These are phyloP conservation scores for Rhineura floridana DNA, from an alignment of 2,113 vertebrate genomes.

Conservation along the genomic window DNA sequence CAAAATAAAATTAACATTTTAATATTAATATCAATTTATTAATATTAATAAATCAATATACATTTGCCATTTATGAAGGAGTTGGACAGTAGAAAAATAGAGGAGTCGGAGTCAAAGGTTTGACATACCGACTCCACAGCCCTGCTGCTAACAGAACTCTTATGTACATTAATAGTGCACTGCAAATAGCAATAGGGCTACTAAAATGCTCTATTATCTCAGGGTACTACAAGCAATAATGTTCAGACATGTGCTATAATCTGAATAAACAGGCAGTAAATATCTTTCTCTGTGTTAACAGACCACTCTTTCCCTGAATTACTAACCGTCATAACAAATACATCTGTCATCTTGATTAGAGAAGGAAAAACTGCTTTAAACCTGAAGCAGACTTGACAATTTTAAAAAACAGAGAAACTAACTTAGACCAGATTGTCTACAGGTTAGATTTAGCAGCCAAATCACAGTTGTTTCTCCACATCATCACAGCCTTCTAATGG, in stretches of 20 bases:
- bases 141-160: neutral
- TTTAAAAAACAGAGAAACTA: neutral
- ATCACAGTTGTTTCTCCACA: neutral
- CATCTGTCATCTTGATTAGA: neutral
- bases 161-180: neutral
- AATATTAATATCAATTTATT: no score
- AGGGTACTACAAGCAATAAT: neutral
- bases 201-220: neutral
- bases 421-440: no score
- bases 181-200: neutral
- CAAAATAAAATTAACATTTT: no score
- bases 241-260: neutral
- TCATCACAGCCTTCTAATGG: neutral
- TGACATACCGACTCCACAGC: no score
- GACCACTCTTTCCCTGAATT: neutral
- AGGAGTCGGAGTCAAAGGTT: no score
- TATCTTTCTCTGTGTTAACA: neutral
- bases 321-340: neutral
- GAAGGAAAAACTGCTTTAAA: neutral
- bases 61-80: no score
- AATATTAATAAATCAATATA: no score
- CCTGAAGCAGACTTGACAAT: neutral
- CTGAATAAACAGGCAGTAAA: neutral
- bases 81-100: no score
- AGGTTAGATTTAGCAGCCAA: neutral